Evolutionary conservation across 2,113 vertebrate genomes (phyloP).

Genomic region (Hippocampus barbouri): DNA sequence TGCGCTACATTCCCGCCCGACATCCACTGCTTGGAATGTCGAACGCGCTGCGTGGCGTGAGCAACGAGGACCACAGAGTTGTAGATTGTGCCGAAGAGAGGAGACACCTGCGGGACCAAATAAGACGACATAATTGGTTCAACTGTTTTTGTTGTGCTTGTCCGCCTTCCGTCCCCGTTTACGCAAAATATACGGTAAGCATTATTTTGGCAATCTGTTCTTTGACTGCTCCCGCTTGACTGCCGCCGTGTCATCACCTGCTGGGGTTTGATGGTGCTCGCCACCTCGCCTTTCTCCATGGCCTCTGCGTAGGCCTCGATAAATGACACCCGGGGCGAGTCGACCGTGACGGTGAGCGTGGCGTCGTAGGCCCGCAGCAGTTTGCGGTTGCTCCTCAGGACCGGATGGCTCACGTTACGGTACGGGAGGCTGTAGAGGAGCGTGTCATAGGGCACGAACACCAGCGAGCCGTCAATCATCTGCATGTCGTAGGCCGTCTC

Average conservation of each 20-base stretch:
- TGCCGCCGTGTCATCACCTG: conserved; percentile 49
- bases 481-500: conserved; percentile 74
- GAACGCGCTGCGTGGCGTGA: conserved; percentile 62
- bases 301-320: conserved; percentile 69
- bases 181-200: no score
- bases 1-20: conserved; percentile 74
- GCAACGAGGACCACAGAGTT: conserved; percentile 80
- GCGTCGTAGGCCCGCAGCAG: conserved; percentile 74
- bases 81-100: conserved; percentile 90
- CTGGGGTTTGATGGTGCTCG: conserved; percentile 53
- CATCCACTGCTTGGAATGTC: conserved; percentile 62
- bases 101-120: conserved; percentile 77
- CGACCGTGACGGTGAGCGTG: conserved; percentile 73
- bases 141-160: no score
- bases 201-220: no score
- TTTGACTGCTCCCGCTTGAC: no score
- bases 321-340: conserved; percentile 67
- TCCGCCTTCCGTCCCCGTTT: no score
- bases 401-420: conserved; percentile 55
- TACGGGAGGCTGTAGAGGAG: conserved; percentile 78
- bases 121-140: neutral
- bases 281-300: conserved; percentile 65
- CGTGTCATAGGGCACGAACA: conserved; percentile 77
- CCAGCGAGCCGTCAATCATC: conserved; percentile 72
- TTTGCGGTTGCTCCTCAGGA: conserved; percentile 66